Evolutionary conservation across 2,113 vertebrate species (phyloP), one percentile per base, ranked within the genome.

Genomic region (Amia ocellicauda): DNA sequence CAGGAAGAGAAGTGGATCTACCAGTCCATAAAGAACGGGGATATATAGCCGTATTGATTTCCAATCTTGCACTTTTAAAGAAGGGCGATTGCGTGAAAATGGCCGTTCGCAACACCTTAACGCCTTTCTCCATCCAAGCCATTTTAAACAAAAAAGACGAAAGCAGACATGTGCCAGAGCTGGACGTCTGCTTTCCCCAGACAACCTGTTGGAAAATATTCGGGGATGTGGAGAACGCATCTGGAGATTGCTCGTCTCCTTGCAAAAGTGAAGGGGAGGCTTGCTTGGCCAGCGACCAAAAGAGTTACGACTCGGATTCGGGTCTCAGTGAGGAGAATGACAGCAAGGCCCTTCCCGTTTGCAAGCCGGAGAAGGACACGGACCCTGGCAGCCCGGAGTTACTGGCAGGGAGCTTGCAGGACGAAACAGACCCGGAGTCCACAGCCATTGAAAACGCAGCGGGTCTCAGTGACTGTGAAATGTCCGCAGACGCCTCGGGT

Each of bases 81-180:
- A 75, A 63, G 10, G 76, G 62, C 53, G 62, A 67, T 58, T 42
- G 41, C 23, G 58, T 63, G 61, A 82, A 82, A 64, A 95, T 96
- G 93, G 92, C 93, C 62, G 87, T 92, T 74, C 92, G 92, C 69
- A 80, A 81, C 76, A 83, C 91, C 69, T 82, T 94, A 71, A 93
- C 93, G 86, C 92, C 93, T 22, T 97, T 97, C 79, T 96, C 94
- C 31, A 97, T 97, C 83, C 94, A 97, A 80, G 93, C 94, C 65
- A 96, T 97, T 75, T 85, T 97, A 64, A 92, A 93, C 86, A 91
- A 91, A 78, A 96, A 94, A 70, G 94, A 95, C 69, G 87, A 92
- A 64, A 86, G 83, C 28, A 58, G 85, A 64, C 86, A 83, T 66
- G 74, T 89, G 56, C 78, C 83, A 55, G 85, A 86, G 58, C 61